Percentiles rank a stretch among this genome's conserved stretches.
phyloP scores from a whole-genome alignment of 2,888 invertebrate genomes.

The Agonopterix arenella region DNA sequence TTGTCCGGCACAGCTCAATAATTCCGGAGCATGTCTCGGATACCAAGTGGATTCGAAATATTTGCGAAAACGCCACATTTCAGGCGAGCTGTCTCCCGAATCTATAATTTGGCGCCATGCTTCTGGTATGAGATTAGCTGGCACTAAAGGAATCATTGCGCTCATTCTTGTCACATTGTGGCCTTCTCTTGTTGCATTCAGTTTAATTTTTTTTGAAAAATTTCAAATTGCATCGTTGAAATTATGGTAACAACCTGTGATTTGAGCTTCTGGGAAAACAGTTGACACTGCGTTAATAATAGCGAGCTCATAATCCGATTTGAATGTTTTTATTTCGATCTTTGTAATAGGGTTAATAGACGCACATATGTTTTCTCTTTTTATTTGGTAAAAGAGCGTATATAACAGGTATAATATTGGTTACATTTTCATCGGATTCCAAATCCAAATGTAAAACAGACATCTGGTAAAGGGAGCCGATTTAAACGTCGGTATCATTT shows the following conservation, averaged over 20 bases:
- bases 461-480: slow-evolving; percentile 1
- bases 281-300: slow-evolving; percentile 3
- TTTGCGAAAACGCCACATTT: slow-evolving; percentile 7
- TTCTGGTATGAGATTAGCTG: slow-evolving; percentile 5
- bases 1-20: no score
- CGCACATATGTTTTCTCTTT: slow-evolving; percentile 4
- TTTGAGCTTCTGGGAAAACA: slow-evolving; percentile 6
- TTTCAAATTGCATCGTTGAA: slow-evolving; percentile 7
- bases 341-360: slow-evolving; percentile 4
- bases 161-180: slow-evolving; percentile 6
- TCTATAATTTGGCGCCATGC: slow-evolving; percentile 7
- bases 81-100: slow-evolving; percentile 2
- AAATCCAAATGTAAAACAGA: slow-evolving; percentile 3
- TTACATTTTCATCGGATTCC: slow-evolving; percentile 1
- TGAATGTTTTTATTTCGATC: slow-evolving; percentile 5
- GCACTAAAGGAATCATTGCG: slow-evolving; percentile 7
- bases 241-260: slow-evolving; percentile 9
- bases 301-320: slow-evolving; percentile 8
- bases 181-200: slow-evolving; percentile 2
- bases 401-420: neutral
- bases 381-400: slow-evolving; percentile 6
- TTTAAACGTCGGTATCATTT: neutral
- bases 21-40: slow-evolving; percentile 1
- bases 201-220: slow-evolving; percentile 5
- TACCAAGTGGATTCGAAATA: slow-evolving; percentile 11